phyloP scores from a whole-genome alignment of 2,888 invertebrate species.

The Cephalotes varians region DNA sequence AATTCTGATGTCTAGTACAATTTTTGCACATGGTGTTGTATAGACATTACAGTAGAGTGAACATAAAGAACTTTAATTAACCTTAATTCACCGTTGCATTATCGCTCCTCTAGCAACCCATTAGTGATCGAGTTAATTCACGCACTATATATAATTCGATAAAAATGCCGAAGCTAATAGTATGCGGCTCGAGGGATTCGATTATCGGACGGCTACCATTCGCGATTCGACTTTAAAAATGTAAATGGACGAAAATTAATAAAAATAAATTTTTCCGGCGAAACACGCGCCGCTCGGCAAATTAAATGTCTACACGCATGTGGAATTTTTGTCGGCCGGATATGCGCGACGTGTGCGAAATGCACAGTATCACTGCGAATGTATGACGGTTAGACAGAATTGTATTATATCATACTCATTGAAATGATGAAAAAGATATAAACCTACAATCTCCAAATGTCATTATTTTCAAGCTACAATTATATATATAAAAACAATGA shows the following conservation, averaged over 20 bases:
- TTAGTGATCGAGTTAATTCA: conserved; percentile 47
- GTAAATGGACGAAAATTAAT: conserved; percentile 51
- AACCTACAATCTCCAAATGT: neutral
- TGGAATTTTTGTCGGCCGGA: conserved; percentile 34
- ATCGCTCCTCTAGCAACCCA: conserved; percentile 42
- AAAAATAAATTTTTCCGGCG: conserved; percentile 46
- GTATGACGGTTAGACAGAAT: neutral
- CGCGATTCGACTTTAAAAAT: conserved; percentile 43
- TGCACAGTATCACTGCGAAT: conserved; percentile 32
- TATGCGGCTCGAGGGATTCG: conserved; percentile 44
- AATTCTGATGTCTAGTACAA: neutral
- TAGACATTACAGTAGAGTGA: conserved; percentile 1
- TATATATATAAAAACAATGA: neutral
- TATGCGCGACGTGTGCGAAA: conserved; percentile 42
- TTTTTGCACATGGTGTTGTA: conserved; percentile 5
- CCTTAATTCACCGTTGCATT: conserved; percentile 44
- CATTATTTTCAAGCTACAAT: neutral
- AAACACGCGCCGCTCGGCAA: conserved; percentile 20
- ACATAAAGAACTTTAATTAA: conserved; percentile 44
- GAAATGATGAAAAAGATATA: conserved; percentile 18
- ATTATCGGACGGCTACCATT: conserved; percentile 28
- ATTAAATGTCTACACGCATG: conserved; percentile 45
- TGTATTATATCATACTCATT: conserved; percentile 22
- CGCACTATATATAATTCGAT: conserved; percentile 50
- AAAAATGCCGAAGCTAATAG: conserved; percentile 44